Percentiles rank a stretch among this genome's conserved stretches.
Conservation (phyloP, 2,797 vertebrate genomes). For the Phyllotis vaccarum region DNA sequence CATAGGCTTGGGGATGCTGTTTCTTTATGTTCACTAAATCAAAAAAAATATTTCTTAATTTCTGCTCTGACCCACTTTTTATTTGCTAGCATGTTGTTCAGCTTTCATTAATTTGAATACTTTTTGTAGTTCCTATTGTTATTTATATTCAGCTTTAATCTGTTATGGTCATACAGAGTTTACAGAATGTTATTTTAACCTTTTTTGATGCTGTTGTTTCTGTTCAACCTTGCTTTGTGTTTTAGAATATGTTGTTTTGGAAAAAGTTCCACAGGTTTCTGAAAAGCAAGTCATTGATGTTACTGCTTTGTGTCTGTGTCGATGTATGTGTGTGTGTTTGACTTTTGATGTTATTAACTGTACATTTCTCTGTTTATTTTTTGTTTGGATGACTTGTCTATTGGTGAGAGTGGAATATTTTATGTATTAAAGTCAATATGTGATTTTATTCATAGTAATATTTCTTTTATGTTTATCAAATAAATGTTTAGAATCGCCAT, state of each 20-base stretch:
- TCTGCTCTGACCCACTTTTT: not conserved
- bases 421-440: not conserved
- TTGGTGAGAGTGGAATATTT: not conserved
- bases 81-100: not conserved
- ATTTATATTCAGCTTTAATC: not conserved
- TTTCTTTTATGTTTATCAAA: not conserved
- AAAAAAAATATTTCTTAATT: not conserved
- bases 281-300: not conserved
- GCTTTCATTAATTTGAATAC: not conserved
- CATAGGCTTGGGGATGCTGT: not conserved
- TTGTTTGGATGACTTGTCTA: not conserved
- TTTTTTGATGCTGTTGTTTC: not conserved
- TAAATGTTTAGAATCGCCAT: not conserved
- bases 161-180: not conserved
- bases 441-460: not conserved
- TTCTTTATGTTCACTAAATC: not conserved
- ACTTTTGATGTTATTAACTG: not conserved
- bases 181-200: not conserved
- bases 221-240: not conserved
- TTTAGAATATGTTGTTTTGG: not conserved
- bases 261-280: not conserved
- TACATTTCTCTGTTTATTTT: not conserved
- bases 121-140: not conserved
- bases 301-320: too few relatives aligned
- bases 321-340: not conserved